phyloP scores from a whole-genome alignment of 2,113 vertebrate genomes.

The Gymnogyps californianus region DNA sequence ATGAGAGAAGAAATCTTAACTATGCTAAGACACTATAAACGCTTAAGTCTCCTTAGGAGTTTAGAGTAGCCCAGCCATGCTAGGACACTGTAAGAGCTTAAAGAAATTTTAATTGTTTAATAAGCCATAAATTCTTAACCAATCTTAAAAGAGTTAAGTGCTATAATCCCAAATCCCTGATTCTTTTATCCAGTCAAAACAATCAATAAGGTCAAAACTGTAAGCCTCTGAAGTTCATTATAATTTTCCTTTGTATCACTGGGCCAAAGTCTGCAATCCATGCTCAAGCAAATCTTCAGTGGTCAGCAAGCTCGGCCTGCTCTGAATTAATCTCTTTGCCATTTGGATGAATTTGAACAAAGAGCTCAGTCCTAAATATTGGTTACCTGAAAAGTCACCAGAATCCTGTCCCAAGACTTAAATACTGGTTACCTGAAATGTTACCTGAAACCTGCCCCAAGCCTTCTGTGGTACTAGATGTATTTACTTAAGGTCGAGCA shows the following conservation, averaged over 20 bases:
- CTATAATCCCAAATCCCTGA: neutral
- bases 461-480: neutral
- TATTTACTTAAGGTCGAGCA: neutral
- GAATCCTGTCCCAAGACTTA: neutral
- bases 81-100: neutral
- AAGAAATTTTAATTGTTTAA: constrained; percentile 33
- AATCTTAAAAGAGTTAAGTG: neutral
- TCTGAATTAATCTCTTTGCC: neutral
- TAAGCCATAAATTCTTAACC: neutral
- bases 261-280: neutral
- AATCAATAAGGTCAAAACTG: neutral
- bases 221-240: neutral
- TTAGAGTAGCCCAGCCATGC: neutral
- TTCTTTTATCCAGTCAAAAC: constrained; percentile 24
- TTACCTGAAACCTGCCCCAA: neutral
- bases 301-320: neutral
- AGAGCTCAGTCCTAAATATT: neutral
- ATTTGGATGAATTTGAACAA: neutral
- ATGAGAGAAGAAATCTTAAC: constrained; percentile 15
- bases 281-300: neutral
- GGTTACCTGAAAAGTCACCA: neutral
- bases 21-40: neutral
- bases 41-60: neutral
- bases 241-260: neutral
- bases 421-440: neutral